phyloP scores from a whole-genome alignment of 2,888 invertebrate species.

The Phrixothrix hirtus region DNA sequence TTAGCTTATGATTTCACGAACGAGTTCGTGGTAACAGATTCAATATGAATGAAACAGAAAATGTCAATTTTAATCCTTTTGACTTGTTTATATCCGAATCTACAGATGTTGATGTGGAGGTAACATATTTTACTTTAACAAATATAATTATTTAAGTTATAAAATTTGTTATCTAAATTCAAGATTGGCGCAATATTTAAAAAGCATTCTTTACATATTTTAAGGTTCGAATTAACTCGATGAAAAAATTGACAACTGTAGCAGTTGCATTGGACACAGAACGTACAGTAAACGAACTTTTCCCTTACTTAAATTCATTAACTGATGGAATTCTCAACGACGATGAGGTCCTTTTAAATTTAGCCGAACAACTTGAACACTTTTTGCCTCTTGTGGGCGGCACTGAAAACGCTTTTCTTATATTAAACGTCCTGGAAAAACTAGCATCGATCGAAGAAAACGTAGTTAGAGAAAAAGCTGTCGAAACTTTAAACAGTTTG shows the following conservation, averaged over 20 bases:
- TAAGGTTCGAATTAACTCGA: constrained; percentile 56
- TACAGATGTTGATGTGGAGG: constrained; percentile 10
- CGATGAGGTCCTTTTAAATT: constrained; percentile 45
- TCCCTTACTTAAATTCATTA: constrained; percentile 44
- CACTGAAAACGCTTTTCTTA: constrained; percentile 39
- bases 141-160: neutral
- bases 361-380: constrained; percentile 46
- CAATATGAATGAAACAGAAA: constrained; percentile 8
- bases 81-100: constrained; percentile 11
- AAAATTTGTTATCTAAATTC: too few species aligned
- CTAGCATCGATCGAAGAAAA: constrained; percentile 48
- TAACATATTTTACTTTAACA: neutral
- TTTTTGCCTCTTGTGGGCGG: constrained; percentile 50
- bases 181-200: neutral
- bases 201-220: constrained; percentile 36
- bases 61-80: constrained; percentile 3
- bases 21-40: constrained; percentile 1
- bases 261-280: constrained; percentile 45
- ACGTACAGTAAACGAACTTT: constrained; percentile 44
- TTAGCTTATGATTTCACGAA: constrained; percentile 3
- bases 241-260: constrained; percentile 42
- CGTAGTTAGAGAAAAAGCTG: constrained; percentile 44
- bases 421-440: constrained; percentile 46
- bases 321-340: constrained; percentile 42
- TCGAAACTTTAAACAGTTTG: constrained; percentile 43